Base-by-base conservation (phyloP, 1,140 invertebrate genomes). In the Euwallacea fornicatus region DNA sequence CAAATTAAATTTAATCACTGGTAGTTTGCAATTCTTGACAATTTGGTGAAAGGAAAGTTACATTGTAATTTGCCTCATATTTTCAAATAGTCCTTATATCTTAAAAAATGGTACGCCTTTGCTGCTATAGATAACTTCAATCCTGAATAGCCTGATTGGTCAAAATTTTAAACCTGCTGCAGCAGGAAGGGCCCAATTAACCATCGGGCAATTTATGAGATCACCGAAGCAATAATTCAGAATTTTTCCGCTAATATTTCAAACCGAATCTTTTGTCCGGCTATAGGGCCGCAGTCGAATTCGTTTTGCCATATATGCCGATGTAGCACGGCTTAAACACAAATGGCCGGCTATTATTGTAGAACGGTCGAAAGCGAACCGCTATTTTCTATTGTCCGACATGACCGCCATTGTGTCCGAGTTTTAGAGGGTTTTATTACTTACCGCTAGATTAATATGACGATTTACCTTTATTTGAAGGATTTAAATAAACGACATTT, bases 401-500 rank as follows among this genome's bases (percentile, higher is more conserved):
- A 11, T 47, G 33, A 53, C 44, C 11, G n/a, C 44, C 46, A 64
- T 64, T 64, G 62, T 62, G 54, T 56, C 15, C 54, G 11, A 21
- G 46, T 47, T 64, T 8, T 15, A 47, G 15, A 47, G 62, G 46
- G 21, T 64, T 64, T 64, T 64, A 64, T 64, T 64, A n/a, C 46
- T 64, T 64, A n/a, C 46, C 10, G 46, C 11, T 64, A 46, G 43
- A 62, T 62, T 62, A 64, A 64, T 64, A 64, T n/a, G 62, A 33
- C 46, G 46, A 11, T 50, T 3, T 50, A 13, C 46, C 46, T 50
- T 50, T 50, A 50, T 50, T 50, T 50, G 46, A 11, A 10, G 13
- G 46, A 50, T 50, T 50, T 13, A 50, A 50, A 50, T 50, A 13
- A 11, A 13, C 46, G 46, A 13, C 46, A 50, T 50, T 50, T 50